phyloP scores from a whole-genome alignment of 1,140 invertebrate genomes.

The Xylocopa sonorina region DNA sequence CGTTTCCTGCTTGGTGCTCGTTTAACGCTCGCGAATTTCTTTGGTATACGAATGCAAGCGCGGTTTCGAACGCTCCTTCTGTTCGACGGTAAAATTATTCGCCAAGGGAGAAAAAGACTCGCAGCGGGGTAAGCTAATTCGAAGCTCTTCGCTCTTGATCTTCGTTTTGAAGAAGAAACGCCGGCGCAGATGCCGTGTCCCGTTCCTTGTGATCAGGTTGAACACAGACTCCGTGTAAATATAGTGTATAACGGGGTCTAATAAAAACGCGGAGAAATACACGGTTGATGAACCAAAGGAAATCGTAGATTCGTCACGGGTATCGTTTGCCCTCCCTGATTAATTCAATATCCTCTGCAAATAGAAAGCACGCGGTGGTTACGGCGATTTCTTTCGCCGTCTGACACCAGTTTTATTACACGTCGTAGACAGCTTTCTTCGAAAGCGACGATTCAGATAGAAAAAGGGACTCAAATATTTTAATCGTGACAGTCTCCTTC shows the following conservation, averaged over 20 bases:
- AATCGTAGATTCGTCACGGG: conserved; percentile 64
- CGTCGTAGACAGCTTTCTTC: neutral
- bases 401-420: too few species aligned
- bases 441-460: too few species aligned
- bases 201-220: neutral
- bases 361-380: neutral
- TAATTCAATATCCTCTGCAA: conserved; percentile 41
- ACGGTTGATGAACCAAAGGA: conserved; percentile 47
- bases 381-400: neutral
- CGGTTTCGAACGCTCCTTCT: too few species aligned
- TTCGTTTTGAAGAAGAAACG: neutral
- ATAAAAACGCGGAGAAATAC: conserved; percentile 4
- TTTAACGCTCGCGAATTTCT: conserved; percentile 13
- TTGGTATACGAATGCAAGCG: conserved; percentile 4
- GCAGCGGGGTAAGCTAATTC: neutral
- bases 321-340: conserved; percentile 45
- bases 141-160: conserved; percentile 7
- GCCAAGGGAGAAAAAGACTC: too few species aligned
- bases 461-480: neutral
- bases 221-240: conserved; percentile 5
- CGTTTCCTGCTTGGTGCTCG: neutral
- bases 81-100: too few species aligned
- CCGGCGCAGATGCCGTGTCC: neutral
- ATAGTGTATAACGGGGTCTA: conserved; percentile 9
- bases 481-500: neutral